Conservation (phyloP, 2,888 invertebrate genomes). For the Trissolcus japonicus region DNA sequence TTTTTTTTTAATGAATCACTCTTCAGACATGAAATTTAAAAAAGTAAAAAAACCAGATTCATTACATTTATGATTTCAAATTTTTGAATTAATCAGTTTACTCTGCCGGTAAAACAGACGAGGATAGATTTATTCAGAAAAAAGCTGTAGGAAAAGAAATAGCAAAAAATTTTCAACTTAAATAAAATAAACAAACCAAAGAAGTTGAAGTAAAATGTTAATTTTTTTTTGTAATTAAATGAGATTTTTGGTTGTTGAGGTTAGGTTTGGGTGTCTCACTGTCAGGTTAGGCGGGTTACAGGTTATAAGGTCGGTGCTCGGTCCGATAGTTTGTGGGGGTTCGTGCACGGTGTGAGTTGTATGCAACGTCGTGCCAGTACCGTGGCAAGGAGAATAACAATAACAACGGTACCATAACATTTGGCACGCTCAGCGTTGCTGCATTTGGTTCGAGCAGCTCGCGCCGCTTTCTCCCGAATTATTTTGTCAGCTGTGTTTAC, state of each 20-base stretch:
- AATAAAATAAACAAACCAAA: not conserved
- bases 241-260: not conserved
- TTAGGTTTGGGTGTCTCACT: not conserved
- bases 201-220: not conserved
- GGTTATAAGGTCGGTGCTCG: conserved; percentile 19
- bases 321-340: conserved; percentile 17
- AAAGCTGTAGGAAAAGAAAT: not conserved
- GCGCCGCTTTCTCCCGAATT: conserved; percentile 8
- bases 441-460: not conserved
- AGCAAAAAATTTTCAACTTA: not conserved
- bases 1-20: too few species aligned
- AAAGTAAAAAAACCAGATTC: too few species aligned
- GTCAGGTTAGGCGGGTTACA: conserved; percentile 18
- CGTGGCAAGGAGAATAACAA: conserved; percentile 10
- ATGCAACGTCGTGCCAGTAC: conserved; percentile 6
- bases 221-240: not conserved
- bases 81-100: too few species aligned
- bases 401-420: conserved; percentile 10
- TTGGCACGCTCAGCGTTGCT: not conserved
- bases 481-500: conserved; percentile 19
- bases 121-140: too few species aligned
- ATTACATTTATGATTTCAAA: too few species aligned
- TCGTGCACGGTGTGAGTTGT: conserved; percentile 9
- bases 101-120: too few species aligned
- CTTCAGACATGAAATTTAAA: too few species aligned